Evolutionary conservation across 2,797 vertebrate species (phyloP).

Genomic region (Gila robusta): DNA sequence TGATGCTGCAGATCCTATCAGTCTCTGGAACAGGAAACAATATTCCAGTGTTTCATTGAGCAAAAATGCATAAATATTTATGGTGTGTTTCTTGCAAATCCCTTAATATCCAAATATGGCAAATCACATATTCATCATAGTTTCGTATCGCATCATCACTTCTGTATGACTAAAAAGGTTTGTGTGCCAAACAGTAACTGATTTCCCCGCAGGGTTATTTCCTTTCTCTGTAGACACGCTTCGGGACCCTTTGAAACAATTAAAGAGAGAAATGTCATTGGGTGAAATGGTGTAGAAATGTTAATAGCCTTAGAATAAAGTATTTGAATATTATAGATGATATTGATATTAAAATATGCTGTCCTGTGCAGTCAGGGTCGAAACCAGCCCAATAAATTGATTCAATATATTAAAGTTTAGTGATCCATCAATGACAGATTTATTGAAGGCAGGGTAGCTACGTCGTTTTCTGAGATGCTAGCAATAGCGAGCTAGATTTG

Average conservation of each 20-base stretch:
- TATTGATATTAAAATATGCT: not conserved
- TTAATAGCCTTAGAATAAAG: not conserved
- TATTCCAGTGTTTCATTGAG: constrained; percentile 31
- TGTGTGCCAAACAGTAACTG: not conserved
- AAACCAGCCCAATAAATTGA: not conserved
- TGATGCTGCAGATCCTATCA: constrained; percentile 40
- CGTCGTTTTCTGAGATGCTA: no score
- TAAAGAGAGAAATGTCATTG: not conserved
- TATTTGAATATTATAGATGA: not conserved
- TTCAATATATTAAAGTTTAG: not conserved
- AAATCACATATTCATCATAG: constrained; percentile 14
- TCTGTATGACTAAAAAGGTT: constrained; percentile 8
- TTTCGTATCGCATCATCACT: not conserved
- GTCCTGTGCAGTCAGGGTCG: not conserved
- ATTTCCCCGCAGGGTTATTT: not conserved
- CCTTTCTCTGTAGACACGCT: not conserved
- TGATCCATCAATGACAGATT: not conserved
- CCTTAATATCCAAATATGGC: constrained; percentile 32
- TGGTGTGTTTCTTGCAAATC: constrained; percentile 9
- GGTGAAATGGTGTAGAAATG: not conserved
- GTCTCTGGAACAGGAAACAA: constrained; percentile 14
- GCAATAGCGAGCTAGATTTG: no score
- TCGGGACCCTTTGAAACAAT: constrained; percentile 1
- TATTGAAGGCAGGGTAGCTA: no score
- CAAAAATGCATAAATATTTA: constrained; percentile 39